These are phyloP conservation scores for Pardosa pseudoannulata DNA, from an alignment of 2,888 invertebrate genomes.

Conservation along the genomic window DNA sequence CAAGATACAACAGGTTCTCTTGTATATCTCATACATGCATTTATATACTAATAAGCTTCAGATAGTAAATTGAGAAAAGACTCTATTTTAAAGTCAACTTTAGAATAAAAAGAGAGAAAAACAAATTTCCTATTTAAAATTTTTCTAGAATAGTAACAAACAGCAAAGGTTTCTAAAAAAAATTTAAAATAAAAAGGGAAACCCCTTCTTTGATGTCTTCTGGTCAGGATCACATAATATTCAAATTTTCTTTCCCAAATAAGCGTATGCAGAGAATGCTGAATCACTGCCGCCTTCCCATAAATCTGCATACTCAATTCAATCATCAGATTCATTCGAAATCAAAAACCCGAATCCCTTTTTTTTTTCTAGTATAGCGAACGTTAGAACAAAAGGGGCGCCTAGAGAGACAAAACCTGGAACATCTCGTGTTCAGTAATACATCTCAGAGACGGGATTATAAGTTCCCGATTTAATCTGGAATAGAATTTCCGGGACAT, in stretches of 20 bases:
- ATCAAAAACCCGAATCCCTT: not conserved
- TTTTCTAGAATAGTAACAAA: too few relatives aligned
- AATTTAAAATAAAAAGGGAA: too few relatives aligned
- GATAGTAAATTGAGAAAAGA: too few relatives aligned
- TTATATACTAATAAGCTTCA: too few relatives aligned
- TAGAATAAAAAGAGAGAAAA: too few relatives aligned
- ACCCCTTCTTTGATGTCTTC: too few relatives aligned
- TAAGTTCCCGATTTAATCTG: conserved; percentile 67
- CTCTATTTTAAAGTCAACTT: too few relatives aligned
- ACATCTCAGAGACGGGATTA: conserved; percentile 33
- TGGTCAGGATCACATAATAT: not conserved
- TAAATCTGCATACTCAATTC: not conserved
- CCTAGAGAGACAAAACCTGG: conserved; percentile 8
- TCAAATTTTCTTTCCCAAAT: conserved; percentile 5
- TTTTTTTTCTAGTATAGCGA: not conserved
- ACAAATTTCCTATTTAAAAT: too few relatives aligned
- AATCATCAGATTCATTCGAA: conserved; percentile 13
- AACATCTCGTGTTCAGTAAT: conserved; percentile 42
- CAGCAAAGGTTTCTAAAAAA: not conserved
- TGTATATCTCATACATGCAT: too few relatives aligned
- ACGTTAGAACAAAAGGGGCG: conserved; percentile 1
- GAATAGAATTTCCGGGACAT: conserved; percentile 64
- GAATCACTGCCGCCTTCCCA: not conserved
- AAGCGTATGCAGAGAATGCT: not conserved
- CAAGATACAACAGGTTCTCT: too few relatives aligned